A percentile compares a stretch with the other conserved stretches of the same genome.
Conservation (phyloP, 2,888 invertebrate genomes). For the Belgica antarctica region DNA sequence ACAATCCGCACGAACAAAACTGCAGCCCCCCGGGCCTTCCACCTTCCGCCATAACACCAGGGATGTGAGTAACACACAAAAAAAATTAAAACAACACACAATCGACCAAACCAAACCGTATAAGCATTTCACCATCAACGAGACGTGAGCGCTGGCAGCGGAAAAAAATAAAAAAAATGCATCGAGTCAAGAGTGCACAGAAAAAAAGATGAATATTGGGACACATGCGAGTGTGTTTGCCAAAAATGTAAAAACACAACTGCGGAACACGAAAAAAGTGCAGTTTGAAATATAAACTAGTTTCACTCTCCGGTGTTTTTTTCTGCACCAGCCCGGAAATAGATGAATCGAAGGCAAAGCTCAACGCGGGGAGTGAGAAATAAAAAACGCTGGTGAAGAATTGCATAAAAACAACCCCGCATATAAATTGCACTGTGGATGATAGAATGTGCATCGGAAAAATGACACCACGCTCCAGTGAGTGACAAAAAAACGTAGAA, state of each 20-base stretch:
- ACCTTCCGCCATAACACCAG: no score
- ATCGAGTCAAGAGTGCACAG: slow-evolving; percentile 7
- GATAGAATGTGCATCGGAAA: slow-evolving; percentile 32
- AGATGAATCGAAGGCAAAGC: slow-evolving; percentile 36
- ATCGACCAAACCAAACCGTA: slow-evolving; percentile 40
- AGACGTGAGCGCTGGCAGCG: background rate
- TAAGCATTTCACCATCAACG: slow-evolving; percentile 42
- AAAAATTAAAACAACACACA: slow-evolving; percentile 41
- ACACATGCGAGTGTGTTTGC: slow-evolving; percentile 27
- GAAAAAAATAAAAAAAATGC: background rate
- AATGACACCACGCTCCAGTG: slow-evolving; percentile 37
- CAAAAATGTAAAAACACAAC: slow-evolving; percentile 2
- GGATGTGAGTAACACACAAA: slow-evolving; percentile 20
- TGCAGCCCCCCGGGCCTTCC: no score
- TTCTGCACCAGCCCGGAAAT: slow-evolving; percentile 35
- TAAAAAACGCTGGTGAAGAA: no score
- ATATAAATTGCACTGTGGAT: slow-evolving; percentile 24
- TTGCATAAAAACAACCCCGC: background rate
- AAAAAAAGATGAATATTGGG: slow-evolving; percentile 22
- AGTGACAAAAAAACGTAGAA: slow-evolving; percentile 32
- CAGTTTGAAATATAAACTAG: slow-evolving; percentile 19
- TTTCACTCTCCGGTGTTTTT: background rate
- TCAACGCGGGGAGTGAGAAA: background rate
- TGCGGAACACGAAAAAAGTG: background rate
- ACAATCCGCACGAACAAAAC: no score